Base-by-base conservation (phyloP, 2,113 vertebrate species). In the Epinephelus cyanopodus region DNA sequence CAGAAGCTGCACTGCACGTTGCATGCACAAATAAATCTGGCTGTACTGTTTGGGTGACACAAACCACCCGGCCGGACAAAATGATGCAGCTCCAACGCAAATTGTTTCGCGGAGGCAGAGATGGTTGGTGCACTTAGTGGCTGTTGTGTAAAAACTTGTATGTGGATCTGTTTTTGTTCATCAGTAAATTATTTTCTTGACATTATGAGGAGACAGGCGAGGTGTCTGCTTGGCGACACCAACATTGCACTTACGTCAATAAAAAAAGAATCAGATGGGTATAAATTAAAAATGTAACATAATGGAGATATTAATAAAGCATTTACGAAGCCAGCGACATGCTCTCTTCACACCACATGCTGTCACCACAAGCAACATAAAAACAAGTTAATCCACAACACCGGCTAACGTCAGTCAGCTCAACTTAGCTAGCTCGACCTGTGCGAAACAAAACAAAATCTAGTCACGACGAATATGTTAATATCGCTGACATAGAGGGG, bases 391-490 rank as follows among this genome's bases (percentile, higher is more conserved):
- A 84, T 60, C 80, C 81, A 71, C 10, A 71, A 71, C 73, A 80
- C 25, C 57, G 29, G 79, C 83, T 72, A 77, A 37, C 83, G 76
- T 67, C 78, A 60, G 65, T 45, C 56, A 33, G 77, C 86, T 85
- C 70, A 58, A 77, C 69, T 53, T 47, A n/a, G 89, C 86, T 85
- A 83, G 82, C 76, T 63, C 71, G 69, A 87, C 50, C 77, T 47
- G 79, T 27, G 63, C 79, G 83, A 89, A 89, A 91, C 85, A 90
- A 90, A 92, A 91, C 84, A 71, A 74, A 76, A 71, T 74, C 11
- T 29, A 3, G 63, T 48, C 60, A 61, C 83, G 74, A 72, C 56
- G 52, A 80, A 68, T 23, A 48, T 29, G 45, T 19, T 39, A 14
- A 1, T 27, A 69, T 65, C 5, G 1, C 12, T 4, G 6, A 39